Evolutionary conservation across 1,140 invertebrate species (phyloP).

Genomic region (Drosophila leontia): DNA sequence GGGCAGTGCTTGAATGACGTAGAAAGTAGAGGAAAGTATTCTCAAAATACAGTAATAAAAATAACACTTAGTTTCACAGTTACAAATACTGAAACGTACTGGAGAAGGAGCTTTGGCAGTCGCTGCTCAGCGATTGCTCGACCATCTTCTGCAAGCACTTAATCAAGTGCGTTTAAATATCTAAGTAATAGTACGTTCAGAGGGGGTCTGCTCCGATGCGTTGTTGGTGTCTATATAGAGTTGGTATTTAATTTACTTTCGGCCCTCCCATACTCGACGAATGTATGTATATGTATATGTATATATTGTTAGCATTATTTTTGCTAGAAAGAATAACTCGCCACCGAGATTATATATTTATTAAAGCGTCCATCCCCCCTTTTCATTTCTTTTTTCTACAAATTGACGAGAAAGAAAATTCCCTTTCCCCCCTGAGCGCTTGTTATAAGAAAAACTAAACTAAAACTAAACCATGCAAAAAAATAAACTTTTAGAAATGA

Average conservation of each 20-base stretch:
- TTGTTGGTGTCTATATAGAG: constrained; percentile 12
- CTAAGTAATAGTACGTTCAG: constrained; percentile 27
- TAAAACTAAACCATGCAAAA: constrained; percentile 39
- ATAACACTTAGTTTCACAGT: constrained; percentile 11
- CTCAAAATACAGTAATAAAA: constrained; percentile 1
- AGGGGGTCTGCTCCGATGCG: constrained; percentile 14
- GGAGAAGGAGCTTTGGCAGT: constrained; percentile 11
- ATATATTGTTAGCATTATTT: constrained; percentile 54
- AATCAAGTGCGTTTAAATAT: constrained; percentile 10
- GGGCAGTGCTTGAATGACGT: constrained; percentile 11
- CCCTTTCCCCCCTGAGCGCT: constrained; percentile 61
- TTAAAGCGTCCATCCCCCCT: constrained; percentile 43
- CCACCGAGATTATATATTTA: constrained; percentile 78
- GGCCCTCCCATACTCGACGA: constrained; percentile 15
- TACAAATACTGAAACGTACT: constrained; percentile 2
- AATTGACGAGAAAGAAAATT: constrained; percentile 40
- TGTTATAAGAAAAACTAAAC: constrained; percentile 62
- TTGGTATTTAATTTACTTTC: constrained; percentile 4
- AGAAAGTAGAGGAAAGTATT: constrained; percentile 15
- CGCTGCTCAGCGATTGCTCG: constrained; percentile 1
- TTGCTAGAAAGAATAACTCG: constrained; percentile 73
- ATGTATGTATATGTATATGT: constrained; percentile 49
- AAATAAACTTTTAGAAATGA: constrained; percentile 77
- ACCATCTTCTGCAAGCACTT: constrained; percentile 1
- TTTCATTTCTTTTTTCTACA: constrained; percentile 54